These are phyloP conservation scores for Phyto melanocephala DNA, from an alignment of 2,888 invertebrate species.

Conservation along the genomic window DNA sequence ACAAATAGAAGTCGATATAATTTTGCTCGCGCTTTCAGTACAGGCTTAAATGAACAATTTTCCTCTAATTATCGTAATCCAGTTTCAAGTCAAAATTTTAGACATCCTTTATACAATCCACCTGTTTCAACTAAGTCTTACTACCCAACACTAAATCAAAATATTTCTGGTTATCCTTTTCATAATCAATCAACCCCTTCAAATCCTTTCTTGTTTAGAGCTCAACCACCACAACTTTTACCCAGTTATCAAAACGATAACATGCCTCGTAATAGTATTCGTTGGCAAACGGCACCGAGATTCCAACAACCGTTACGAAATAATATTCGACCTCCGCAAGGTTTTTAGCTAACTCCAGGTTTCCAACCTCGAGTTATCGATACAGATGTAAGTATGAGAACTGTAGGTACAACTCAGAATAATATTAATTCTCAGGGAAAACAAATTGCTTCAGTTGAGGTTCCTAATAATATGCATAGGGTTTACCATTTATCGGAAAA, in stretches of 20 bases:
- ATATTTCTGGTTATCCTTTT: too few relatives aligned
- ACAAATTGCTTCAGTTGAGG: background rate
- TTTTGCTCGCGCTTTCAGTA: slow-evolving; percentile 8
- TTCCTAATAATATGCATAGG: background rate
- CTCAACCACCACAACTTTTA: too few relatives aligned
- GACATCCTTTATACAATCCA: too few relatives aligned
- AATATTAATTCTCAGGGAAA: background rate
- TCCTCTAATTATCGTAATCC: background rate
- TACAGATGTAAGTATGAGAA: slow-evolving; percentile 10
- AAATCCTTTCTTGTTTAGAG: background rate
- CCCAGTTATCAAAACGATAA: background rate
- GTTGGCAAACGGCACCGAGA: too few relatives aligned
- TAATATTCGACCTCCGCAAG: background rate
- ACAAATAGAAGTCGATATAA: background rate
- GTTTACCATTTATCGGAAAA: background rate
- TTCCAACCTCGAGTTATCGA: background rate
- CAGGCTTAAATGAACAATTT: background rate
- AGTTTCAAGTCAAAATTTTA: background rate
- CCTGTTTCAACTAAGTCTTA: too few relatives aligned
- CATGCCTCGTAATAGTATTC: too few relatives aligned
- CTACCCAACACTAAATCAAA: too few relatives aligned
- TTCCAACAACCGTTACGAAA: background rate
- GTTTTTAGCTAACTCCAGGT: background rate
- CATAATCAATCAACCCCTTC: too few relatives aligned
- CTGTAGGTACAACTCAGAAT: background rate